Base-by-base conservation (phyloP, 1,140 invertebrate genomes). In the Coenobita brevimanus region DNA sequence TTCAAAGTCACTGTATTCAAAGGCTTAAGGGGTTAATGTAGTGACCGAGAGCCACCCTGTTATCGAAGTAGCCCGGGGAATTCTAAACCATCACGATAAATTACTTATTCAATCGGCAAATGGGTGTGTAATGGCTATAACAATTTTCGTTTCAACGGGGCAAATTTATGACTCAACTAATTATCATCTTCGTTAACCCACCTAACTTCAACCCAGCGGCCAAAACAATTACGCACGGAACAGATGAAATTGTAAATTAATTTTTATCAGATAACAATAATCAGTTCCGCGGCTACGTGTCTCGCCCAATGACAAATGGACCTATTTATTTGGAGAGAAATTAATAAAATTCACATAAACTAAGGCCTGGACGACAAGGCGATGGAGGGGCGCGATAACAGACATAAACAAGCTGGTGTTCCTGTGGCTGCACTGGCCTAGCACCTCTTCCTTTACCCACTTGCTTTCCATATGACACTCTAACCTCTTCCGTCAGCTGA, bases 211-310 rank as follows among this genome's bases (percentile, higher is more conserved):
- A n/a, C 50, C 46, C 67, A 38, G 46, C 27, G 67, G 69, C 50
- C 67, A 83, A 83, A 73, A 73, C 82, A 83, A 83, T 83, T 83
- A 83, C 82, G 46, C 46, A 33, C 6, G 57, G 67, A 57, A 83
- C 71, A 50, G 50, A 54, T 75, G 43, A 75, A 73, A 83, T 73
- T 75, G 43, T 67, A 73, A 83, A 83, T 83, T 73, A 75, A 50
- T 83, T 75, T 83, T 83, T 10, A 57, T 83, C 67, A 83, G 81
- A 82, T 82, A 82, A 50, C 54, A 57, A 57, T 81, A 81, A 81
- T 81, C 57, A 81, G 57, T 33, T 54, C 54, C 13, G 78, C 60
- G 60, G 57, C 54, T 33, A 81, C 33, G 57, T 80, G 78, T n/a
- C 57, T 27, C 33, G 78, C 54, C 54, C 57, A 0, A 43, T 82